Percentiles rank a stretch among this genome's conserved stretches.
These are phyloP conservation scores for Elephas maximus DNA, from an alignment of 2,113 vertebrate species.

Conservation along the genomic window DNA sequence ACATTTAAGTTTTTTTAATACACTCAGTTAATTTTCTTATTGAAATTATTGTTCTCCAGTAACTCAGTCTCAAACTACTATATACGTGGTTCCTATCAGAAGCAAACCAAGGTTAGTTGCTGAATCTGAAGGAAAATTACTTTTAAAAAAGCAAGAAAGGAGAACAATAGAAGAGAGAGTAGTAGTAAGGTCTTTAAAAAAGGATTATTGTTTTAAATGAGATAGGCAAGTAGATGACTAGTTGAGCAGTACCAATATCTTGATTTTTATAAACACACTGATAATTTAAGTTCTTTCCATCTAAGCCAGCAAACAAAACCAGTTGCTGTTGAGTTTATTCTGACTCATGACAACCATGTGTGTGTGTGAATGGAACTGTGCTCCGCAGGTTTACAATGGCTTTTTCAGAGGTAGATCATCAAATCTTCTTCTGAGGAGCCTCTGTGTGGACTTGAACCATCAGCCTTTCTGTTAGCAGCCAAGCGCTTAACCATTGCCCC, in stretches of 20 bases:
- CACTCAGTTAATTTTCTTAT: constrained; percentile 14
- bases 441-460: too few species aligned
- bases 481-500: neutral
- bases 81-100: neutral
- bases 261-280: neutral
- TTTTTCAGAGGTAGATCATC: too few species aligned
- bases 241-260: neutral
- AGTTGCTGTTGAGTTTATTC: too few species aligned
- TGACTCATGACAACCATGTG: too few species aligned
- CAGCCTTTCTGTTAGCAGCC: neutral
- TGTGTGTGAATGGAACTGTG: too few species aligned
- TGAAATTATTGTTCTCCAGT: neutral
- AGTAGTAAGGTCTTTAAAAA: neutral
- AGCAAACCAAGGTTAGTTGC: neutral
- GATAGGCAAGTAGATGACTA: neutral
- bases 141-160: neutral
- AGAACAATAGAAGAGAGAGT: neutral
- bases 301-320: neutral
- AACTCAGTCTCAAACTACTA: neutral
- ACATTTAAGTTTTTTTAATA: constrained; percentile 8
- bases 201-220: neutral
- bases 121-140: constrained; percentile 25
- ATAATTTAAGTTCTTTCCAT: neutral
- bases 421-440: too few species aligned
- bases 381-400: too few species aligned